phyloP scores from a whole-genome alignment of 2,113 vertebrate genomes.

The Odontophorus gujanensis region DNA sequence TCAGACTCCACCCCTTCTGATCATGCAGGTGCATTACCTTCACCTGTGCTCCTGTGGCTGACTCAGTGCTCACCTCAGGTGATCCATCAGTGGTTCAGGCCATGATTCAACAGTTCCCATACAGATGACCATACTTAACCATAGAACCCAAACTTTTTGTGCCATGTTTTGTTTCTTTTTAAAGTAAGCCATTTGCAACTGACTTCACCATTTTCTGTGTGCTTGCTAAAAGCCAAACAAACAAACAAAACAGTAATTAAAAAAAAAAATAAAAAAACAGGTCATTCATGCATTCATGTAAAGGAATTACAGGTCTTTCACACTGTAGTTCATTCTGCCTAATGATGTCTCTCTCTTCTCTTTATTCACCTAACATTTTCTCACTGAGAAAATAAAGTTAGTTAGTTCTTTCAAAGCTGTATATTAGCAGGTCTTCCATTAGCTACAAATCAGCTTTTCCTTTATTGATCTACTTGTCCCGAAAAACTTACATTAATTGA shows the following conservation, averaged over 20 bases:
- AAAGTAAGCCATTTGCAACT: neutral
- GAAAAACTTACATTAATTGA: neutral
- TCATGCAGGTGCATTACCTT: too few relatives aligned
- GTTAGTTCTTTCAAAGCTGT: neutral
- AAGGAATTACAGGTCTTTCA: neutral
- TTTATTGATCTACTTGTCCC: neutral
- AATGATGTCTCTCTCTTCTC: neutral
- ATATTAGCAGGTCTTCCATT: neutral
- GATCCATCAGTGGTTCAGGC: too few relatives aligned
- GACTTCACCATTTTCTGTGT: neutral
- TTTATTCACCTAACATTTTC: neutral
- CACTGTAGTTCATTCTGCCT: neutral
- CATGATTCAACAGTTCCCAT: too few relatives aligned
- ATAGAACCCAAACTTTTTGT: neutral
- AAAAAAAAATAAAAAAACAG: neutral
- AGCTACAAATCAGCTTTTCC: neutral
- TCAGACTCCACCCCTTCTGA: too few relatives aligned
- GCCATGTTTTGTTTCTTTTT: neutral
- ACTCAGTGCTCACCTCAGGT: too few relatives aligned
- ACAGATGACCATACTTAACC: rapidly evolving
- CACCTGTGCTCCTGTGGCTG: too few relatives aligned
- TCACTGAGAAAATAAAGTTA: neutral
- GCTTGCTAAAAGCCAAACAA: neutral
- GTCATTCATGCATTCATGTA: neutral
- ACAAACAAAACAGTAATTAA: neutral